A percentile compares a stretch with the other conserved stretches of the same genome.
phyloP scores from a whole-genome alignment of 2,113 vertebrate genomes.

The Cygnus atratus region DNA sequence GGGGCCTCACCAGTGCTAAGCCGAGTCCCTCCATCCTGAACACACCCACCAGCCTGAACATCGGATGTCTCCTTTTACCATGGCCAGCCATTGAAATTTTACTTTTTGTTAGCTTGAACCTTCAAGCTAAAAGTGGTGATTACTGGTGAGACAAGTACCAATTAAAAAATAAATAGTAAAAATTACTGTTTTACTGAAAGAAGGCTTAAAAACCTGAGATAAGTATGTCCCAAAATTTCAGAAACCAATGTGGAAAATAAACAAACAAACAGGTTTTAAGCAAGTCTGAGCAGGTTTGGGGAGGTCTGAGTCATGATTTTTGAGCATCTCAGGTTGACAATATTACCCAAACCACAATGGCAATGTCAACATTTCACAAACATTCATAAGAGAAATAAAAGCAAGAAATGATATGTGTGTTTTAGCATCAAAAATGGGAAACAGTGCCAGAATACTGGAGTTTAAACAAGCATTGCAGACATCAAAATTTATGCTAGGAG shows the following conservation, averaged over 20 bases:
- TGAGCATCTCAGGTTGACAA: background rate
- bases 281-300: background rate
- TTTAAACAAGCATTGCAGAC: background rate
- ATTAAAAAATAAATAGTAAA: background rate
- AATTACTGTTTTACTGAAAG: background rate
- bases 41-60: background rate
- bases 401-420: background rate
- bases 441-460: background rate
- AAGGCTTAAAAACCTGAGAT: background rate
- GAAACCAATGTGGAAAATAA: background rate
- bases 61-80: background rate
- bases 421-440: background rate
- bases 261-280: background rate
- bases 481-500: background rate
- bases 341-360: background rate
- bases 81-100: background rate
- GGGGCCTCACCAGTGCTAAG: background rate
- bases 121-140: background rate
- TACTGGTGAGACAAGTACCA: background rate
- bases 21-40: background rate
- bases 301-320: background rate
- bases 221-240: background rate
- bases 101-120: background rate
- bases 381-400: slow-evolving; percentile 16
- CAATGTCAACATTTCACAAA: slow-evolving; percentile 7